Evolutionary conservation across 2,888 invertebrate genomes (phyloP), one percentile per base, ranked within the genome.

Genomic region (Aricia artaxerxes): DNA sequence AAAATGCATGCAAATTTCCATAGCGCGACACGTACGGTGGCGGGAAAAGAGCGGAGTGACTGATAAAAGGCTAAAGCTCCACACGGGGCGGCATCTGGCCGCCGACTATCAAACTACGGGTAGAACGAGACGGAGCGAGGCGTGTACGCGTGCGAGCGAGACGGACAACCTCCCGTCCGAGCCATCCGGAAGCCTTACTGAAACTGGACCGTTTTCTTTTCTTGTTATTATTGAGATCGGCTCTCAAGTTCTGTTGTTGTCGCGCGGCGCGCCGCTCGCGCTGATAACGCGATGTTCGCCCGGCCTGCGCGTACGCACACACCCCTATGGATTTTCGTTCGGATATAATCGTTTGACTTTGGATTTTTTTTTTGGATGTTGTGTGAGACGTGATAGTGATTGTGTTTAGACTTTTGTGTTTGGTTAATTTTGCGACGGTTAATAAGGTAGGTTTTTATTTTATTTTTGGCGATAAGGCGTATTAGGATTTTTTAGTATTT

Each of bases 191-290:
- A 94, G 94, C 92, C 93, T 90, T 89, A 90, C 94, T 94, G 94
- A 94, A 94, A 94, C 94, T 94, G 94, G 94, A 94, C 94, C 94
- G 94, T 94, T 94, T 94, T 94, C 94, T 94, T 94, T 94, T 94
- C 94, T 94, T 94, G 94, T 94, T 94, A 92, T 93, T 94, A 94
- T 94, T 94, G 93, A 93, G 94, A 93, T 92, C 92, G 93, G 88
- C 89, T 91, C 92, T 92, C 91, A 92, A 92, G 93, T 91, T 93
- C 93, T 94, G 94, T 94, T 94, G 94, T 94, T 93, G 93, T 93
- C 92, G 93, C 90, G 90, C 91, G 89, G 91, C 90, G 91, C 90
- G 89, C 90, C 90, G 90, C 91, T 89, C 89, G 91, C 91, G 92
- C 91, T 94, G 94, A 94, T 94, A 94, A 94, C 93, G 93, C 92